A percentile compares a stretch with the other conserved stretches of the same genome.
Conservation (phyloP, 2,888 invertebrate species). For the Mythimna vitellina region DNA sequence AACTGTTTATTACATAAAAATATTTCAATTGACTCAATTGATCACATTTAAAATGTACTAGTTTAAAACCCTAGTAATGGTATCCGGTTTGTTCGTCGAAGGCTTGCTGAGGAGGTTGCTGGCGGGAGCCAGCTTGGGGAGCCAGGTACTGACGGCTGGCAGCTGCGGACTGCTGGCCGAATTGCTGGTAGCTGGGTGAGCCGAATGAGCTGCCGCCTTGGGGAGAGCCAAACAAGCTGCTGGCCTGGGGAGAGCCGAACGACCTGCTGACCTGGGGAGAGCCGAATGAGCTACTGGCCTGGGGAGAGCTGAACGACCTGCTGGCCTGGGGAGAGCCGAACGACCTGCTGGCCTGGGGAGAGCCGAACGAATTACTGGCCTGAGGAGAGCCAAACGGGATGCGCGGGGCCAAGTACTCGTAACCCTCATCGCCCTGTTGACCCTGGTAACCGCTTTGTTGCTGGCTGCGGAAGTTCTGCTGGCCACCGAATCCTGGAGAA, state of each 20-base stretch:
- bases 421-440: slow-evolving; percentile 18
- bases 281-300: slow-evolving; percentile 47
- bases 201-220: slow-evolving; percentile 28
- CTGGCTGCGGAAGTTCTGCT: slow-evolving; percentile 51
- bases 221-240: slow-evolving; percentile 56
- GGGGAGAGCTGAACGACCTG: slow-evolving; percentile 20
- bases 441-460: slow-evolving; percentile 19
- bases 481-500: slow-evolving; percentile 61
- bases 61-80: slow-evolving; percentile 74
- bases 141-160: slow-evolving; percentile 82
- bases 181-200: slow-evolving; percentile 45
- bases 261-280: slow-evolving; percentile 40
- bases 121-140: slow-evolving; percentile 72
- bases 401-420: slow-evolving; percentile 63
- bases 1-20: slow-evolving; percentile 64
- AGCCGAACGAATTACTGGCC: slow-evolving; percentile 54
- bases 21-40: slow-evolving; percentile 46
- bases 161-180: slow-evolving; percentile 68
- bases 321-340: slow-evolving; percentile 58
- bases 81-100: slow-evolving; percentile 86
- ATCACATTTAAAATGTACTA: slow-evolving; percentile 32
- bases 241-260: slow-evolving; percentile 5
- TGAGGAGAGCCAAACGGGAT: slow-evolving; percentile 65
- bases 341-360: slow-evolving; percentile 36
- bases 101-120: slow-evolving; percentile 80